Evolutionary conservation across 2,113 vertebrate species (phyloP), one percentile per base, ranked within the genome.

Genomic region (Bolborhynchus lineola): DNA sequence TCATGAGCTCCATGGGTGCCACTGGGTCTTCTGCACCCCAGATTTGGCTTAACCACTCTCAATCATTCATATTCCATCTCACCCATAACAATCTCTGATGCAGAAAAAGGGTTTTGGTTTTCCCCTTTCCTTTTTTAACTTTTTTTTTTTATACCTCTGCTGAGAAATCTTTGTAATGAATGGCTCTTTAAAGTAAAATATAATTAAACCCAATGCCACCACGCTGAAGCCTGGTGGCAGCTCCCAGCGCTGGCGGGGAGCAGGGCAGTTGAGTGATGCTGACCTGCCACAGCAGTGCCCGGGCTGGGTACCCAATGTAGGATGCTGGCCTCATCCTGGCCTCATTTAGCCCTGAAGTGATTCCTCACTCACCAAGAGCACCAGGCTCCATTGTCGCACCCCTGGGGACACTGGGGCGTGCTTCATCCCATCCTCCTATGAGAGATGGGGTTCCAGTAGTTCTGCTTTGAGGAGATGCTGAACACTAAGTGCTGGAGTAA

Each of bases 141-240:
- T 3, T 35, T 60, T 50, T 60, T 49, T 75, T 76, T 72, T 79
- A n/a, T n/a, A n/a, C n/a, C 39, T 11, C 86, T 95, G 50, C 62
- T 93, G 82, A 76, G 69, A 93, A 95, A 92, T 94, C 76, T 96
- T 91, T 83, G 35, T 94, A 97, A 96, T 95, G 95, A 96, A 93
- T 78, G 81, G 23, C 88, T 70, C 60, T 96, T 94, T 95, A 94
- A 76, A 96, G 82, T 72, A 88, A 96, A 95, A 92, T 85, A 94
- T 74, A 92, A 95, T 97, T 95, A 76, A 88, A 95, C 86, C 79
- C 78, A 74, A 91, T 35, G 62, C 70, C 84, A 92, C 50, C 71
- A 53, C 2, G 2, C 63, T 0, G 23, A 80, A 55, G 44, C 63
- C 90, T 44, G 29, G 46, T 31, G 42, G 77, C 67, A 93, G 55